These are phyloP conservation scores for Loriculus beryllinus DNA, from an alignment of 2,797 vertebrate genomes.

Conservation along the genomic window DNA sequence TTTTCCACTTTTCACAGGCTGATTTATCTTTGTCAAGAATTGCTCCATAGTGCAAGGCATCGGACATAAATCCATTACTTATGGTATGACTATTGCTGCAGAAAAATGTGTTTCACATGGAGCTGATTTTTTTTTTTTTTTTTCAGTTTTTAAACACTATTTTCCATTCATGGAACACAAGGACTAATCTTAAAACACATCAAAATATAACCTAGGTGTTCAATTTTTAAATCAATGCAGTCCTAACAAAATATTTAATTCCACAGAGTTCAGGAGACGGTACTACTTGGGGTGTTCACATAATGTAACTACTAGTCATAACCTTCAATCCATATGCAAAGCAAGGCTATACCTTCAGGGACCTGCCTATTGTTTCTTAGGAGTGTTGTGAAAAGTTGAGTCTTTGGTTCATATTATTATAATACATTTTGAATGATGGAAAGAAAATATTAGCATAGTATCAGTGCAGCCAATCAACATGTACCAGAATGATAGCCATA, in stretches of 20 bases:
- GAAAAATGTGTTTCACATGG: slow-evolving; percentile 4
- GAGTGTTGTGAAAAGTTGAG: background rate
- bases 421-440: background rate
- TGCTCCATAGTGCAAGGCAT: background rate
- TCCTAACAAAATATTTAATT: background rate
- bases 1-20: slow-evolving; percentile 32
- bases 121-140: background rate
- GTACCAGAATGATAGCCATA: background rate
- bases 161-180: background rate
- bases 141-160: background rate
- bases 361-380: background rate
- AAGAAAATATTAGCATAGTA: background rate
- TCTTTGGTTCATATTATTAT: background rate
- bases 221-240: background rate
- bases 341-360: background rate
- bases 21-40: slow-evolving; percentile 62
- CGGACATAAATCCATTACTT: slow-evolving; percentile 19
- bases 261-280: background rate
- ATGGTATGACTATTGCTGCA: background rate
- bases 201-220: background rate
- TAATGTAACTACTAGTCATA: background rate
- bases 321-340: background rate
- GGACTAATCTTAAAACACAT: background rate
- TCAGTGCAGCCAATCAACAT: background rate
- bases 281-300: background rate